Evolutionary conservation across 2,797 vertebrate species (phyloP).

Genomic region (Sylvia borin): DNA sequence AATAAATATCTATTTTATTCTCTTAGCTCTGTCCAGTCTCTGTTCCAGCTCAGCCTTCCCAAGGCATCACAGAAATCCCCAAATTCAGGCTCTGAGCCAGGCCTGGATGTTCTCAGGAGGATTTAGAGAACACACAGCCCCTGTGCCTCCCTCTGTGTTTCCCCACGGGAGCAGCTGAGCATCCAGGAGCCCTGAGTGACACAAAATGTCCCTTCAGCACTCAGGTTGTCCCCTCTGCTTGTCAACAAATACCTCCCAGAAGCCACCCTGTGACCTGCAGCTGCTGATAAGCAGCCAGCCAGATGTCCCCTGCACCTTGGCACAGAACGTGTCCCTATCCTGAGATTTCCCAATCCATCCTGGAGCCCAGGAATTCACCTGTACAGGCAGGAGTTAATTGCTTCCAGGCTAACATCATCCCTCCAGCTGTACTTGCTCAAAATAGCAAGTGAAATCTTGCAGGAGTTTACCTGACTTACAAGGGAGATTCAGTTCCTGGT

Average conservation of each 20-base stretch:
- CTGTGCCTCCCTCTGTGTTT: background rate
- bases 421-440: background rate
- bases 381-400: background rate
- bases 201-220: background rate
- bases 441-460: background rate
- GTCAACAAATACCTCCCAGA: background rate
- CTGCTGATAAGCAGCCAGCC: background rate
- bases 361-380: background rate
- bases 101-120: background rate
- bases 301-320: background rate
- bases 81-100: background rate
- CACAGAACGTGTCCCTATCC: background rate
- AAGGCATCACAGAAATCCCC: background rate
- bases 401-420: background rate
- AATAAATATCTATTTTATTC: no score
- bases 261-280: fast-evolving
- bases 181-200: background rate
- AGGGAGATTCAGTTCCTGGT: background rate
- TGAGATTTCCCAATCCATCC: background rate
- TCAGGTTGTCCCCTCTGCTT: background rate
- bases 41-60: background rate
- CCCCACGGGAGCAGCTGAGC: background rate
- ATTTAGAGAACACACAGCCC: background rate
- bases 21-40: background rate
- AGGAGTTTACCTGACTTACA: background rate